Evolutionary conservation across 1,140 invertebrate species (phyloP).

Genomic region (Rhopalosiphum maidis): DNA sequence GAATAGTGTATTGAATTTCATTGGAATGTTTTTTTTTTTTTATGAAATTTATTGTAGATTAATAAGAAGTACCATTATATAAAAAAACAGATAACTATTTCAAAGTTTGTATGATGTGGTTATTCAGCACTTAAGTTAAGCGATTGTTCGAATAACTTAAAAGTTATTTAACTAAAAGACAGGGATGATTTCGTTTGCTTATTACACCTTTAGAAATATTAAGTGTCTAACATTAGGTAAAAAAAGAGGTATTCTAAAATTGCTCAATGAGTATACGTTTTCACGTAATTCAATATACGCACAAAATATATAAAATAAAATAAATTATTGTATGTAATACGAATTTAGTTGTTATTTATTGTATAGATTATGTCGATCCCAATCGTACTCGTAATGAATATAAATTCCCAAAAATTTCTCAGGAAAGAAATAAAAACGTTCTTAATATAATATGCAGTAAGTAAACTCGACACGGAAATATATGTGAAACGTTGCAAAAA

Average conservation of each 20-base stretch:
- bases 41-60: neutral
- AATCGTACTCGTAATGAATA: neutral
- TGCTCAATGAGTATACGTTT: neutral
- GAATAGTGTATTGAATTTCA: neutral
- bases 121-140: neutral
- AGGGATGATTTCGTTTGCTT: neutral
- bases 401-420: neutral
- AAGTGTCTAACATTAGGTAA: neutral
- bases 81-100: neutral
- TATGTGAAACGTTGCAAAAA: neutral
- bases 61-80: neutral
- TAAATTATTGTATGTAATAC: neutral
- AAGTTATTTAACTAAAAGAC: neutral
- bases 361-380: neutral
- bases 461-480: neutral
- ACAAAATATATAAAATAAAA: neutral
- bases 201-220: neutral
- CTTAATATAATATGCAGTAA: neutral
- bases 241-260: neutral
- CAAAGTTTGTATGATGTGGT: neutral
- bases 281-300: neutral
- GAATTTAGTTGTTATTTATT: neutral
- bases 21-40: too few species aligned
- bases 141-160: neutral
- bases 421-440: neutral